A percentile compares a stretch with the other conserved stretches of the same genome.
Evolutionary conservation across 2,797 vertebrate genomes (phyloP).

Genomic region (Oreochromis mossambicus): DNA sequence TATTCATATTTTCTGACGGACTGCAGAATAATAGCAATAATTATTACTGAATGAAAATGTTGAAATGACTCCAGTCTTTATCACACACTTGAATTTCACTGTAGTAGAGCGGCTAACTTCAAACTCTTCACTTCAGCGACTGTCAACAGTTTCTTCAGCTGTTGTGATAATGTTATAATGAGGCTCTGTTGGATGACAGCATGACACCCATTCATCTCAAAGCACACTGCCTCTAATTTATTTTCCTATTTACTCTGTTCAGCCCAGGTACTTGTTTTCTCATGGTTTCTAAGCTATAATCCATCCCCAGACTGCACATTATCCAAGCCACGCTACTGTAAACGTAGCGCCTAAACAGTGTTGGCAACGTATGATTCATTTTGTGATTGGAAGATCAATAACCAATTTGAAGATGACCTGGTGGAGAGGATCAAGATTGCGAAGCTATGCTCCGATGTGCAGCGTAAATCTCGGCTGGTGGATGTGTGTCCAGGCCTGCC

Average conservation of each 20-base stretch:
- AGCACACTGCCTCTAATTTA: conserved; percentile 26
- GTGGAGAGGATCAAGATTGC: conserved; percentile 62
- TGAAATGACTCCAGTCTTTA: neutral
- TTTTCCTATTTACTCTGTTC: conserved; percentile 42
- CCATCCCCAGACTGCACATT: conserved; percentile 46
- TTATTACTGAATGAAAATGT: conserved; percentile 9
- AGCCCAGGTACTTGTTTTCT: conserved; percentile 36
- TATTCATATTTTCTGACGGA: neutral
- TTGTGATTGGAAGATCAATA: conserved; percentile 77
- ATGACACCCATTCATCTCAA: conserved; percentile 49
- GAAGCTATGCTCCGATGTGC: conserved; percentile 42
- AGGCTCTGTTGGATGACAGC: conserved; percentile 53
- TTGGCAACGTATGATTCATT: conserved; percentile 69
- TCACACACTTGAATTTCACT: neutral
- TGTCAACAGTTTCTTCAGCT: conserved; percentile 38
- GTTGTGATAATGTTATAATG: conserved; percentile 58
- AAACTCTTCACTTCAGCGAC: conserved; percentile 28
- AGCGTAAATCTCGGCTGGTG: conserved; percentile 63
- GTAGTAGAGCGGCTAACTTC: conserved; percentile 19
- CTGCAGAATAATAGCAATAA: neutral
- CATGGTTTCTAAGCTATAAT: conserved; percentile 48
- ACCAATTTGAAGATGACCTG: conserved; percentile 77
- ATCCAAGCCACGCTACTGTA: conserved; percentile 51
- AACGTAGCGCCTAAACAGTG: conserved; percentile 56
- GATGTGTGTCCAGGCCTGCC: conserved; percentile 51